Conservation (phyloP, 2,797 vertebrate species). For the Falco naumanni region DNA sequence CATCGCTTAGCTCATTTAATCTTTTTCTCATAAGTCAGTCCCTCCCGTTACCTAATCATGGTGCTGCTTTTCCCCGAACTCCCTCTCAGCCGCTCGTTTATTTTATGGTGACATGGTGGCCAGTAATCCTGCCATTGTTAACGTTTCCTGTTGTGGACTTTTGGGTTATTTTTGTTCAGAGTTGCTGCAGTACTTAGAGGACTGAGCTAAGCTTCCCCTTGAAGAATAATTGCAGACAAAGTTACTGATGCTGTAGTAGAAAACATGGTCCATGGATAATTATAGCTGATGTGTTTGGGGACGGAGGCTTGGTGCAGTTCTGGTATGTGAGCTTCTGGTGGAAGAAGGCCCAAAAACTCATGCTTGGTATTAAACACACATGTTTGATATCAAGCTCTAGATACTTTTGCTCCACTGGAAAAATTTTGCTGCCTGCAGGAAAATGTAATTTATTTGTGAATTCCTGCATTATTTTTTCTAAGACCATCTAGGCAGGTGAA, state of each 20-base stretch:
- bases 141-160: slow-evolving; percentile 57
- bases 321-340: neutral
- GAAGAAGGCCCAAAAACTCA: neutral
- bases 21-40: slow-evolving; percentile 27
- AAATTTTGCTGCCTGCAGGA: neutral
- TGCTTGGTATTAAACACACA: neutral
- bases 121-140: slow-evolving; percentile 64
- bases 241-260: neutral
- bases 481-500: neutral
- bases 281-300: neutral
- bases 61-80: slow-evolving; percentile 30
- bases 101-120: neutral
- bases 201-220: neutral
- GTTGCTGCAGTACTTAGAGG: slow-evolving; percentile 3
- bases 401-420: neutral
- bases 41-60: neutral
- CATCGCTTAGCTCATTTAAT: slow-evolving; percentile 39
- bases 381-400: neutral
- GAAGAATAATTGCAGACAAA: slow-evolving; percentile 16
- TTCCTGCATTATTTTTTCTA: neutral
- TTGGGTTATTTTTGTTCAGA: slow-evolving; percentile 56
- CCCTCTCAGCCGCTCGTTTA: neutral
- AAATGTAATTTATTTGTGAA: neutral
- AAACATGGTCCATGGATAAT: neutral
- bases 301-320: neutral